These are phyloP conservation scores for Pachypsylla venusta DNA, from an alignment of 1,140 invertebrate genomes.

Conservation along the genomic window DNA sequence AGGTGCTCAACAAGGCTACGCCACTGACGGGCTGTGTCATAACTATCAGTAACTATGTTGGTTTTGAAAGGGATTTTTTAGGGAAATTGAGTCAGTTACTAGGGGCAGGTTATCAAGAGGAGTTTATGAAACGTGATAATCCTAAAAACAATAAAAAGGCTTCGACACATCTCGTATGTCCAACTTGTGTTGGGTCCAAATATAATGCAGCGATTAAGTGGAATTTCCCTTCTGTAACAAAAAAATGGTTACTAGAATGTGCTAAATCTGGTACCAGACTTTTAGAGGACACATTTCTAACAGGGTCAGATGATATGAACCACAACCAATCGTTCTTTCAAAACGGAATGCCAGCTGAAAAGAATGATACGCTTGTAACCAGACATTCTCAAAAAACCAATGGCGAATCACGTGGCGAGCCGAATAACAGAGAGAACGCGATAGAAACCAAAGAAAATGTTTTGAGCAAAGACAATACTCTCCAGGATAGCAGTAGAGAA, in stretches of 20 bases:
- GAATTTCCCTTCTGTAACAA: constrained; percentile 56
- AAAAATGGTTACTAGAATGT: constrained; percentile 61
- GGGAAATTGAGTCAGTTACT: constrained; percentile 24
- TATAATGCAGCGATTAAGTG: constrained; percentile 71
- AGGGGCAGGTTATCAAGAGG: constrained; percentile 33
- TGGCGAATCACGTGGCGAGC: too few relatives aligned
- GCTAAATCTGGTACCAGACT: constrained; percentile 22
- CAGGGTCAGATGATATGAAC: neutral
- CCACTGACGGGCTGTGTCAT: constrained; percentile 55
- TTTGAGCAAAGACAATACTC: too few relatives aligned
- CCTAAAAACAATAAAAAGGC: constrained; percentile 32
- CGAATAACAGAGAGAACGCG: too few relatives aligned
- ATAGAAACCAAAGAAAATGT: too few relatives aligned
- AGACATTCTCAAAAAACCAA: too few relatives aligned
- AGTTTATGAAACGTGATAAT: constrained; percentile 37
- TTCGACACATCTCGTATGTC: constrained; percentile 64
- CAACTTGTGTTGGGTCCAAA: constrained; percentile 54
- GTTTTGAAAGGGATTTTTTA: constrained; percentile 52
- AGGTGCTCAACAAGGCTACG: constrained; percentile 30
- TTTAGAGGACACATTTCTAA: constrained; percentile 13
- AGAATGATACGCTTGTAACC: too few relatives aligned
- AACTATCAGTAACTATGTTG: constrained; percentile 55
- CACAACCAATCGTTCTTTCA: too few relatives aligned
- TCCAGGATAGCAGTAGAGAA: too few relatives aligned
- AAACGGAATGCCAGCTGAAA: too few relatives aligned